Conservation (phyloP, 2,113 vertebrate genomes). For the human (Homo sapiens) region DNA sequence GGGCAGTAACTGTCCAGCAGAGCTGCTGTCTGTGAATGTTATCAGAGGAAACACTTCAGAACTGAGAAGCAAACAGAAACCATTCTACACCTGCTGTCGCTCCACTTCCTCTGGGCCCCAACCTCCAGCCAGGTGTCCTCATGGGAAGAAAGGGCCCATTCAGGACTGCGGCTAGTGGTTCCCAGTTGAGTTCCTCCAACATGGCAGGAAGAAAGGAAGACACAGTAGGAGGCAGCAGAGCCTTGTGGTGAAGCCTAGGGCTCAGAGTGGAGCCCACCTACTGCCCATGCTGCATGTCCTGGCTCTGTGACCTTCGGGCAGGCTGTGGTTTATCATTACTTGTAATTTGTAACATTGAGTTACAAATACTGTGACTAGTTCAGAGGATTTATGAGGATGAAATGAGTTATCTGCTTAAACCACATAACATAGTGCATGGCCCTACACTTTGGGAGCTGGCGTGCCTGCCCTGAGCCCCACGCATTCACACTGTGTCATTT, state of each 20-base stretch:
- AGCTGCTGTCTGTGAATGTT: background rate
- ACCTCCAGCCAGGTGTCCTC: constrained; percentile 40
- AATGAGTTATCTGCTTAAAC: rapidly evolving
- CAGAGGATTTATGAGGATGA: rapidly evolving
- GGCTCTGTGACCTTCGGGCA: background rate
- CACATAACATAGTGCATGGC: rapidly evolving
- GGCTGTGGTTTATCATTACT: too few species aligned
- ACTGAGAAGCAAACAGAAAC: constrained; percentile 25
- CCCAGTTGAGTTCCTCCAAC: background rate
- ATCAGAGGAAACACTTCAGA: constrained; percentile 61
- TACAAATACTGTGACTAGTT: rapidly evolving
- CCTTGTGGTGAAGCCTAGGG: rapidly evolving
- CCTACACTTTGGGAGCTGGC: rapidly evolving
- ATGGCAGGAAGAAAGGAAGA: background rate
- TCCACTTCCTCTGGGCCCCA: background rate
- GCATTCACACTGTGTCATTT: rapidly evolving
- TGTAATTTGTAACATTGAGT: background rate
- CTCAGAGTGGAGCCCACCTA: rapidly evolving
- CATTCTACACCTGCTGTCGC: constrained; percentile 4
- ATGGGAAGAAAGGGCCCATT: constrained; percentile 57
- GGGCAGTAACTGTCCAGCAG: background rate
- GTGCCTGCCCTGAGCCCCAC: rapidly evolving
- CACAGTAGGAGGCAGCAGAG: background rate
- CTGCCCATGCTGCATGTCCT: rapidly evolving
- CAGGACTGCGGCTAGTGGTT: background rate